A percentile compares a stretch with the other conserved stretches of the same genome.
Evolutionary conservation across 2,888 invertebrate species (phyloP).

Genomic region (Entomobrya multifasciata): DNA sequence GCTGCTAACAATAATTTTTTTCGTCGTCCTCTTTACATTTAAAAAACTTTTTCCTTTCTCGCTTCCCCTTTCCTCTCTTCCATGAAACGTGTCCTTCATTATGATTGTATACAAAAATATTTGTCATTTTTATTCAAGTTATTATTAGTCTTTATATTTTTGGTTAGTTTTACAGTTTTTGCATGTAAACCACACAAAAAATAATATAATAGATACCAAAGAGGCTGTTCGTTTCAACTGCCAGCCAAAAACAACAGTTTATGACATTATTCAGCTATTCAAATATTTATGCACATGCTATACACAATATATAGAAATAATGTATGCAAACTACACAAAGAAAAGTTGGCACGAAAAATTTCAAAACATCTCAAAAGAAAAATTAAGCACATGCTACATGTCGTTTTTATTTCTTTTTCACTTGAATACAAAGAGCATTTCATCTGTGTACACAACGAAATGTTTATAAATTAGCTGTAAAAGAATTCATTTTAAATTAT

Average conservation of each 20-base stretch:
- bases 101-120: constrained; percentile 55
- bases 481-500: too few relatives aligned
- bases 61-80: constrained; percentile 38
- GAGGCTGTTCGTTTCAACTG: not conserved
- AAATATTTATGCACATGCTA: too few relatives aligned
- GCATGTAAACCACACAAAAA: too few relatives aligned
- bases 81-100: constrained; percentile 63
- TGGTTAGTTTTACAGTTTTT: too few relatives aligned
- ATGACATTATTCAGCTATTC: constrained; percentile 5
- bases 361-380: not conserved
- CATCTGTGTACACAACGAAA: not conserved
- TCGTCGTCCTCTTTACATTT: constrained; percentile 11
- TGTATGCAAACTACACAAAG: too few relatives aligned
- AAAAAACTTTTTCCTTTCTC: constrained; percentile 24
- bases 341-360: too few relatives aligned
- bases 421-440: not conserved
- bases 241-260: constrained; percentile 7
- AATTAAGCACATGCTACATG: not conserved
- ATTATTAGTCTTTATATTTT: constrained; percentile 18
- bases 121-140: constrained; percentile 64
- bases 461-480: not conserved
- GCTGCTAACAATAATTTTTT: constrained; percentile 46
- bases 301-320: too few relatives aligned
- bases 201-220: not conserved
- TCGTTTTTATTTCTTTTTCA: not conserved